Evolutionary conservation across 2,797 vertebrate species (phyloP).

Genomic region (Phaenicophaeus curvirostris): DNA sequence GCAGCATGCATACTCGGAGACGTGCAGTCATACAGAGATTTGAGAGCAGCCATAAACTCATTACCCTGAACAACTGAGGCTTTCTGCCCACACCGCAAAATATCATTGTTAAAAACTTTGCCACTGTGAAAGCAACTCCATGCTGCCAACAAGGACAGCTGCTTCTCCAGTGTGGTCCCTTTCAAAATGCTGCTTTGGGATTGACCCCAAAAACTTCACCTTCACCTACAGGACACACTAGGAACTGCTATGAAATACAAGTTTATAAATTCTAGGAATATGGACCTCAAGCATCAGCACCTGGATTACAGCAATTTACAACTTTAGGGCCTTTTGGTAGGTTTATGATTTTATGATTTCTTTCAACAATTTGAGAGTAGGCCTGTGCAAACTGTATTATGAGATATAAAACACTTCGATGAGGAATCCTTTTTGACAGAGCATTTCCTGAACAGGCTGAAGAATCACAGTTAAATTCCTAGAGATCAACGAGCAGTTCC

Average conservation of each 20-base stretch:
- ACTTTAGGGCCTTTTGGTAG: too few relatives aligned
- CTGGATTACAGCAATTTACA: neutral
- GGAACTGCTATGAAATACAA: neutral
- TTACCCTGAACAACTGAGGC: neutral
- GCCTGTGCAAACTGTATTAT: neutral
- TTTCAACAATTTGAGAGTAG: neutral
- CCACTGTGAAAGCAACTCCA: neutral
- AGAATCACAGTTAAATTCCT: neutral
- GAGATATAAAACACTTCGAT: neutral
- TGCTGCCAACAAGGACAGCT: neutral
- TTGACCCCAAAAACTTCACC: neutral
- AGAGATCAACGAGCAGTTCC: neutral
- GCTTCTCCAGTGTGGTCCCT: neutral
- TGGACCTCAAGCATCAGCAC: fast-evolving
- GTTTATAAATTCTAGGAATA: neutral
- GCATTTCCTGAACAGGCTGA: neutral
- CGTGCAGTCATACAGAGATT: neutral
- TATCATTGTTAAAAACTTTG: neutral
- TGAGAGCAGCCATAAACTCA: neutral
- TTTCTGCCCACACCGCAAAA: neutral
- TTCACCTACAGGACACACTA: neutral
- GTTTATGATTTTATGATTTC: too few relatives aligned
- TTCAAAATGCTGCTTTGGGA: neutral
- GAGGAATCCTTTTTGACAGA: neutral
- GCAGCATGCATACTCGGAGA: neutral